phyloP scores from a whole-genome alignment of 2,888 invertebrate species.

The Platypus cylindrus region DNA sequence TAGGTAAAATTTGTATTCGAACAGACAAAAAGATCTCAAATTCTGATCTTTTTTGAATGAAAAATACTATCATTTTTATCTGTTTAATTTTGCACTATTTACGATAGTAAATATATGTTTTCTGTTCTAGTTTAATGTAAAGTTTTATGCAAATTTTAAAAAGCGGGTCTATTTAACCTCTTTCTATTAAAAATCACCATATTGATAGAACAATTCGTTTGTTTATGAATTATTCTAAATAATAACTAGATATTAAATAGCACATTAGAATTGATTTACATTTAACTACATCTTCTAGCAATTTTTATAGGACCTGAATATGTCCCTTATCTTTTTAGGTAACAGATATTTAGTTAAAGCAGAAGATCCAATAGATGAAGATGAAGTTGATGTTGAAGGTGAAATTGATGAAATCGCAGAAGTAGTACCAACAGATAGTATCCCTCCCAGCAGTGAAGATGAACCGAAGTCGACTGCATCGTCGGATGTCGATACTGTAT shows the following conservation, averaged over 20 bases:
- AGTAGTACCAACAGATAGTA: constrained; percentile 30
- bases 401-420: constrained; percentile 47
- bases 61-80: too few relatives aligned
- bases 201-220: too few relatives aligned
- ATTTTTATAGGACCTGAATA: constrained; percentile 1
- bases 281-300: background rate
- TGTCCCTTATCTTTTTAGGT: constrained; percentile 28
- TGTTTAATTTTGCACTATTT: too few relatives aligned
- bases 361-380: constrained; percentile 59
- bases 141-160: constrained; percentile 5
- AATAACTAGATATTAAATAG: background rate
- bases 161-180: constrained; percentile 6
- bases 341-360: constrained; percentile 41
- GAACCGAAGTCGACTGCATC: constrained; percentile 62
- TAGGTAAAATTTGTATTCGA: constrained; percentile 17
- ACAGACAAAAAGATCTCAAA: background rate
- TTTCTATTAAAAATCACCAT: background rate
- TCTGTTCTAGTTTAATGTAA: too few relatives aligned
- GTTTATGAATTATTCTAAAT: too few relatives aligned
- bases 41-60: background rate
- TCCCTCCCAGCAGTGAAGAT: constrained; percentile 48
- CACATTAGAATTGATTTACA: background rate
- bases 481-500: constrained; percentile 80
- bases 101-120: too few relatives aligned
- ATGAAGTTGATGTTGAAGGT: constrained; percentile 56